Evolutionary conservation across 2,113 vertebrate genomes (phyloP).

Genomic region (Sebastes fasciatus): DNA sequence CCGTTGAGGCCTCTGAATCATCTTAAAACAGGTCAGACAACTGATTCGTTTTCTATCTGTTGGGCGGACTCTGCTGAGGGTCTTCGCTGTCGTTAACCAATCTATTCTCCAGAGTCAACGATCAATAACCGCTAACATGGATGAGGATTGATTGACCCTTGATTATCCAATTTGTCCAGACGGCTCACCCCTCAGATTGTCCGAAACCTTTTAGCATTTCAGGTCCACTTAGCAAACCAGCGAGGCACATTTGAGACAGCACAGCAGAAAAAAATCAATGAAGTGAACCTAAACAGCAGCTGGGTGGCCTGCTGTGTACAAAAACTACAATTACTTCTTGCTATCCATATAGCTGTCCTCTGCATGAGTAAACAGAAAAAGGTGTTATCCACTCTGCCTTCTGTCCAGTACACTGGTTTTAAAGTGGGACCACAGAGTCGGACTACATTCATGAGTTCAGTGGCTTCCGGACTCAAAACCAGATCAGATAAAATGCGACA

Average conservation of each 20-base stretch:
- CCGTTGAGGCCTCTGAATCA: constrained; percentile 29
- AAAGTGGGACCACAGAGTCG: neutral
- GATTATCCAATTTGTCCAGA: constrained; percentile 56
- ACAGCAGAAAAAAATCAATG: constrained; percentile 11
- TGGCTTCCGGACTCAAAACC: neutral
- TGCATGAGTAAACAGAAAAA: neutral
- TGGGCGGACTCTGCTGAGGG: constrained; percentile 12
- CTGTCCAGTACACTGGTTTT: neutral
- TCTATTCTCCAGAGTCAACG: constrained; percentile 29
- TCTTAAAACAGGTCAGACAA: constrained; percentile 47
- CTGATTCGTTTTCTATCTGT: constrained; percentile 46
- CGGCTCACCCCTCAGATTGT: constrained; percentile 21
- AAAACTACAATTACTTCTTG: neutral
- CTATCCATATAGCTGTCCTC: neutral
- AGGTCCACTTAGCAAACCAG: constrained; percentile 33
- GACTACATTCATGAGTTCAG: neutral
- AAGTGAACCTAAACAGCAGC: constrained; percentile 8
- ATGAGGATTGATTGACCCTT: constrained; percentile 40
- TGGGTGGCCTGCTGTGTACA: neutral
- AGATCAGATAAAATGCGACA: neutral
- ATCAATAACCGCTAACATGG: constrained; percentile 63
- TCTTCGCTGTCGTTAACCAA: constrained; percentile 40
- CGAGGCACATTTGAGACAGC: constrained; percentile 14
- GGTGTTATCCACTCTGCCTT: neutral
- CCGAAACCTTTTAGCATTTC: constrained; percentile 53